These are phyloP conservation scores for Oscheius onirici DNA, from an alignment of 2,888 invertebrate species.

Conservation along the genomic window DNA sequence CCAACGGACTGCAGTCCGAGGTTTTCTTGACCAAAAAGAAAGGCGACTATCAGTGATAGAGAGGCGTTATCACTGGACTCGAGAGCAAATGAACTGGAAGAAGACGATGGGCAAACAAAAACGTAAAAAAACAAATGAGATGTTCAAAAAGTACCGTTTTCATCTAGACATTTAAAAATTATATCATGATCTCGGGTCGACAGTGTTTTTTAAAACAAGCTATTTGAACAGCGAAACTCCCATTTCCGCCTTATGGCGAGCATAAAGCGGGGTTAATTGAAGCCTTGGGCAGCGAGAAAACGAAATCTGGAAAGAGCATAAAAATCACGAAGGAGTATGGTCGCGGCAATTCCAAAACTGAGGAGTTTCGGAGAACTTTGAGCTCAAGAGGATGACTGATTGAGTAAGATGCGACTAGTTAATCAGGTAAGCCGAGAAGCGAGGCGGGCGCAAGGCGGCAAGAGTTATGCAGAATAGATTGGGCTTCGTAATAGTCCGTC, in stretches of 20 bases:
- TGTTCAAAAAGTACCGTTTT: no score
- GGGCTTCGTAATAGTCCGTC: no score
- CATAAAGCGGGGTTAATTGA: not conserved
- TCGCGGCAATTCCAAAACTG: no score
- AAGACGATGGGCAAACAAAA: not conserved
- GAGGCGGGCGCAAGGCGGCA: constrained; percentile 19
- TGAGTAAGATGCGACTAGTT: not conserved
- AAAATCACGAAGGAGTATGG: no score
- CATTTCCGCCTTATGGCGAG: not conserved
- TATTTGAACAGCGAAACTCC: not conserved
- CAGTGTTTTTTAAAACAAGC: no score
- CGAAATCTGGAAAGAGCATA: no score
- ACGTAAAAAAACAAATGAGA: not conserved
- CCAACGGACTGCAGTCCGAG: not conserved
- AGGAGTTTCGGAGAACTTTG: no score
- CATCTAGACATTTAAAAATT: no score
- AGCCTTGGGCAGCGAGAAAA: not conserved
- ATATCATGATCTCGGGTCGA: no score
- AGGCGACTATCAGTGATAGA: not conserved
- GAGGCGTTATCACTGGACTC: not conserved
- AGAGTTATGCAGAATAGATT: not conserved
- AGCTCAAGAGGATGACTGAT: not conserved
- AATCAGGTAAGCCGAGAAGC: constrained; percentile 26
- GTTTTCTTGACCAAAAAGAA: not conserved
- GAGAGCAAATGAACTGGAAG: not conserved